phyloP scores from a whole-genome alignment of 1,140 invertebrate species.

The Ridgeia piscesae region DNA sequence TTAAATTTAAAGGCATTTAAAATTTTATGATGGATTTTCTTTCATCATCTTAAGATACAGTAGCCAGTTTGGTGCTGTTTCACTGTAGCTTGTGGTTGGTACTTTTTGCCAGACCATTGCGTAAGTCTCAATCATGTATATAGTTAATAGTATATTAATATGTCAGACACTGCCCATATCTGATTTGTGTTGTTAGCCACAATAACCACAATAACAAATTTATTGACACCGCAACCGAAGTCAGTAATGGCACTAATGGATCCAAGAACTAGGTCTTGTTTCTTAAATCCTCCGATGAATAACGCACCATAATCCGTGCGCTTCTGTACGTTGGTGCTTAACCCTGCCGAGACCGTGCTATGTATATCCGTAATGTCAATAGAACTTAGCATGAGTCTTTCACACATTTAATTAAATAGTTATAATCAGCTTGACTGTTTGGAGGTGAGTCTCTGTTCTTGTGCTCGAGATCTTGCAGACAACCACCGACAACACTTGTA shows the following conservation, averaged over 20 bases:
- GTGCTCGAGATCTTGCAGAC: background rate
- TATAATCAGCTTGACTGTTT: background rate
- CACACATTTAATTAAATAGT: slow-evolving; percentile 2
- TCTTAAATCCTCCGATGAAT: background rate
- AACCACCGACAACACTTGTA: background rate
- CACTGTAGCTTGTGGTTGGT: no score
- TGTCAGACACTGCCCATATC: background rate
- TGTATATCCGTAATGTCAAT: background rate
- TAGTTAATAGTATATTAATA: no score
- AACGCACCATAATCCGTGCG: background rate
- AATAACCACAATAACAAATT: background rate
- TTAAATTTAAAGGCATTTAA: no score
- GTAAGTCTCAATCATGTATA: no score
- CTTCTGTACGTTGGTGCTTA: background rate
- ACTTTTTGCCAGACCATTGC: no score
- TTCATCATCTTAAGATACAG: no score
- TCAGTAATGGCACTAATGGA: background rate
- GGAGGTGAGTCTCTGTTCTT: background rate
- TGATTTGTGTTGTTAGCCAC: background rate
- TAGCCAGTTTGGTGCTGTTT: no score
- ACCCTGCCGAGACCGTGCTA: background rate
- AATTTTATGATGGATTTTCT: no score
- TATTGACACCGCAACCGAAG: background rate
- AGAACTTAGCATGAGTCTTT: background rate
- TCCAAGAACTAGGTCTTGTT: background rate